phyloP scores from a whole-genome alignment of 2,113 vertebrate species.

The Chaetodon trifascialis region DNA sequence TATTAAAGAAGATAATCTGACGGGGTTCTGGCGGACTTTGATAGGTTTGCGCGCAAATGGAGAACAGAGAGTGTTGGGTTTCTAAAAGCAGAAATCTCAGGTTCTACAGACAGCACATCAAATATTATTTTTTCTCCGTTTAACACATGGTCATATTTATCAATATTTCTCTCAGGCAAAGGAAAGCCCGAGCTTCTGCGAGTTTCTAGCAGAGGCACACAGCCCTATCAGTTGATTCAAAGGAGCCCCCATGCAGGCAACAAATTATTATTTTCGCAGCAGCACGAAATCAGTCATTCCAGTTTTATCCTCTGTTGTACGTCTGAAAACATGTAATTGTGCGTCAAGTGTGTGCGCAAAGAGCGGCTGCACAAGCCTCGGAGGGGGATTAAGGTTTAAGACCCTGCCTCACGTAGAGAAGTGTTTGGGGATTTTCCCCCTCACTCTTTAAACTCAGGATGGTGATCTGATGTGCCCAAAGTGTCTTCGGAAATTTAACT shows the following conservation, averaged over 20 bases:
- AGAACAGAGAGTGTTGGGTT: conserved; percentile 41
- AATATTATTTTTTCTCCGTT: conserved; percentile 43
- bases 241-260: conserved; percentile 8
- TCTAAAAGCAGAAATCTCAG: conserved; percentile 26
- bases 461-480: conserved; percentile 29
- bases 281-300: conserved; percentile 50
- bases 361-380: conserved; percentile 50
- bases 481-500: conserved; percentile 17
- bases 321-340: conserved; percentile 69
- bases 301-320: conserved; percentile 33
- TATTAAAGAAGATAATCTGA: conserved; percentile 67
- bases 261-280: conserved; percentile 66
- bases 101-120: conserved; percentile 17
- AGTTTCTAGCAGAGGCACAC: neutral
- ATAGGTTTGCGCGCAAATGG: conserved; percentile 24
- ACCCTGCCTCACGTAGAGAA: conserved; percentile 57
- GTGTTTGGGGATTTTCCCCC: conserved; percentile 43
- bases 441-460: conserved; percentile 14
- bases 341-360: conserved; percentile 51
- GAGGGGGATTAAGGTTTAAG: conserved; percentile 56
- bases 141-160: conserved; percentile 47
- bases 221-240: conserved; percentile 12
- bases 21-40: conserved; percentile 24
- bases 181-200: neutral
- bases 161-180: neutral